phyloP scores from a whole-genome alignment of 2,888 invertebrate species.

The Tenthredo mesomela region DNA sequence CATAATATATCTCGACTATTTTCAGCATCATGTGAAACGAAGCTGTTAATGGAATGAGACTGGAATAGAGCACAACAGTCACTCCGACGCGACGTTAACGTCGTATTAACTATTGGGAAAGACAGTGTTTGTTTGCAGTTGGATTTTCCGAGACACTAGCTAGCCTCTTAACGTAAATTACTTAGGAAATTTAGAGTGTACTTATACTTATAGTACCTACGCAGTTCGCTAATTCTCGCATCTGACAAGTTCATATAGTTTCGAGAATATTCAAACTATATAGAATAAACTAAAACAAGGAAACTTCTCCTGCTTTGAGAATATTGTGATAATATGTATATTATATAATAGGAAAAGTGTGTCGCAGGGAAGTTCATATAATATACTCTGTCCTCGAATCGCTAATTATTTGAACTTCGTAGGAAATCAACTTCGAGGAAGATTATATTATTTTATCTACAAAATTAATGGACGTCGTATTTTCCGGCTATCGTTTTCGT shows the following conservation, averaged over 20 bases:
- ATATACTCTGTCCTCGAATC: neutral
- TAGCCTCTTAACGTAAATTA: slow-evolving; percentile 28
- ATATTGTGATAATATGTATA: neutral
- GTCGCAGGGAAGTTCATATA: neutral
- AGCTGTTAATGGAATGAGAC: slow-evolving; percentile 19
- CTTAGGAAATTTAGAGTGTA: neutral
- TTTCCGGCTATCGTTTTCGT: neutral
- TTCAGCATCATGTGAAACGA: neutral
- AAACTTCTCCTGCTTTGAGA: neutral
- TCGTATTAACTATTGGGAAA: slow-evolving; percentile 22
- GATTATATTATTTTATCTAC: neutral
- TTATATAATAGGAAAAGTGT: neutral
- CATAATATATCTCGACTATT: neutral
- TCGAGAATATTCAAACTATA: neutral
- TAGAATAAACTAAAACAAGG: neutral
- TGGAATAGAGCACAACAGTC: neutral
- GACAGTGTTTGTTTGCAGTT: slow-evolving; percentile 25
- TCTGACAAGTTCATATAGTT: neutral
- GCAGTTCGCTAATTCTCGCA: neutral
- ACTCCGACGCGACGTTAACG: neutral
- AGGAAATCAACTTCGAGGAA: neutral
- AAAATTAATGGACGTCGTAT: slow-evolving; percentile 3
- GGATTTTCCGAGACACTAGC: neutral
- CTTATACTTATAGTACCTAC: slow-evolving; percentile 10
- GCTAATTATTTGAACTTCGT: neutral